Evolutionary conservation across 2,113 vertebrate species (phyloP), one percentile per base, ranked within the genome.

Genomic region (Istiophorus platypterus): DNA sequence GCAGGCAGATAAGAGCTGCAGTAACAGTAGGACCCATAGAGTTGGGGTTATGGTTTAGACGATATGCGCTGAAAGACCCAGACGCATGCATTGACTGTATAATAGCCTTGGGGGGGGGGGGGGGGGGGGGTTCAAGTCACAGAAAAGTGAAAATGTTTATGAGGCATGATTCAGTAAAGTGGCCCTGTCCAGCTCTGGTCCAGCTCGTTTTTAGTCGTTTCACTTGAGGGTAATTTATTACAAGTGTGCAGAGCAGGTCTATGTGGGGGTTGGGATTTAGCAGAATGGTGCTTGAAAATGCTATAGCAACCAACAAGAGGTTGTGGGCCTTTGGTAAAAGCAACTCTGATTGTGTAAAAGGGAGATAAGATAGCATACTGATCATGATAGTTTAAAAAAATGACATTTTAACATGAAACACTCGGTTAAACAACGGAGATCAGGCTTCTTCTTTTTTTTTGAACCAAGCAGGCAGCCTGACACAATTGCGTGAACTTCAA

Each of bases 221-320:
- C 97, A 97, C 97, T 98, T 97, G 96, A 97, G 96, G 96, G 97
- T 98, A 98, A 99, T 98, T 98, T 98, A 99, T 98, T 96, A 97
- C 96, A 96, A 98, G 97, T 97, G 97, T 95, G 95, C 95, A 95
- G 96, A 96, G 96, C 96, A 91, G 92, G 88, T 92, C 89, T 67
- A 65, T 88, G 91, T 93, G 93, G 92, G 93, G 92, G 93, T 83
- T 86, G 92, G 93, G 93, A 92, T 82, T 91, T 65, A 76, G 85
- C 85, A 91, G 90, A 93, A 92, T 92, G 96, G 96, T 98, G 96
- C 97, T 98, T 97, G 97, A 99, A 96, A 98, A 97, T 97, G 96
- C 97, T 98, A 98, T 99, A 98, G 97, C 97, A 99, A 98, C 97
- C 97, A 95, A 93, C 96, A 90, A 91, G 93, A 92, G 90, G 84